A percentile compares a stretch with the other conserved stretches of the same genome.
phyloP scores from a whole-genome alignment of 2,113 vertebrate species.

The Alethe castanea region DNA sequence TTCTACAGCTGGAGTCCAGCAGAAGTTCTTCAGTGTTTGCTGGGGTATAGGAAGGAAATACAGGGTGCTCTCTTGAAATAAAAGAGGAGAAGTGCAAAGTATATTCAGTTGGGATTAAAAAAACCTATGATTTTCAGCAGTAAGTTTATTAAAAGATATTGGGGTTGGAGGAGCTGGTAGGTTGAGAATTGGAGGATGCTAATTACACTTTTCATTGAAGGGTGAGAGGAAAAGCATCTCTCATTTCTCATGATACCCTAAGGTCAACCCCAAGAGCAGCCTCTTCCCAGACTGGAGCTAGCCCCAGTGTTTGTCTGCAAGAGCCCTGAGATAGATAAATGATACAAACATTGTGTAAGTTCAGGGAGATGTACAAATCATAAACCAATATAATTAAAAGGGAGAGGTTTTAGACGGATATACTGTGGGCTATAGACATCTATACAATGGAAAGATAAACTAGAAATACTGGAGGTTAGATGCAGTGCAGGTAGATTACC shows the following conservation, averaged over 20 bases:
- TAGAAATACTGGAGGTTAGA: slow-evolving; percentile 70
- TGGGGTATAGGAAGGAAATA: not conserved
- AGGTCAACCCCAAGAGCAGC: not conserved
- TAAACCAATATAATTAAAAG: slow-evolving; percentile 70
- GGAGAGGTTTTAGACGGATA: slow-evolving; percentile 73
- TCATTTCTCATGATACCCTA: not conserved
- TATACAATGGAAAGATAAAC: slow-evolving; percentile 70
- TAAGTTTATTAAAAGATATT: not conserved
- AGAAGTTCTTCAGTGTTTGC: not conserved
- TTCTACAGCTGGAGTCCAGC: not conserved
- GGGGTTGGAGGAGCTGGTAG: not conserved
- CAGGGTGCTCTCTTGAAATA: not conserved
- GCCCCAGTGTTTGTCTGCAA: not conserved
- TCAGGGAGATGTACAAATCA: slow-evolving; percentile 60
- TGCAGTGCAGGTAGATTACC: slow-evolving; percentile 63
- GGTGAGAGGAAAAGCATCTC: not conserved
- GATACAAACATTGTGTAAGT: slow-evolving; percentile 21
- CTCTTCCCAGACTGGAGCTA: not conserved
- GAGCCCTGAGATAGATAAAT: slow-evolving; percentile 48
- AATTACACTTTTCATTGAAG: not conserved
- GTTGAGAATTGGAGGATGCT: not conserved
- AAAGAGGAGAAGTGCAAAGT: not conserved
- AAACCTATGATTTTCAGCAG: not conserved
- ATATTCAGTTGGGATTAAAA: not conserved
- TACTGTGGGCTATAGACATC: slow-evolving; percentile 70